Percentiles rank a stretch among this genome's conserved stretches.
These are phyloP conservation scores for Plectus sambesii DNA, from an alignment of 1,140 invertebrate genomes.

Conservation along the genomic window DNA sequence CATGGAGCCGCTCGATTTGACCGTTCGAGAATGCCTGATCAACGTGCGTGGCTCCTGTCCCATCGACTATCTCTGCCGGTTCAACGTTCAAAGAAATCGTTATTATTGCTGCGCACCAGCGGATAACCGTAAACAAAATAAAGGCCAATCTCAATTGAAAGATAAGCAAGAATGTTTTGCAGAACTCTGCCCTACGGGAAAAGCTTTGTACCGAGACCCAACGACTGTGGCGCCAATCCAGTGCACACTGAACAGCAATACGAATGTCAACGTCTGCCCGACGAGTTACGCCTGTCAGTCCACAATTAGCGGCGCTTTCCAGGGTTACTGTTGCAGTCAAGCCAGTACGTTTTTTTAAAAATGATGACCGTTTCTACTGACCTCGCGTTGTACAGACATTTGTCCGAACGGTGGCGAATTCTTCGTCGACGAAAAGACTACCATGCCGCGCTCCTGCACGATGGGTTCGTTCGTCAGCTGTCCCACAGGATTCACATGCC, in stretches of 20 bases:
- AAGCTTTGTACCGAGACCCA: slow-evolving; percentile 30
- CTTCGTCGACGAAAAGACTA: slow-evolving; percentile 37
- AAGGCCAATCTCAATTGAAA: slow-evolving; percentile 2
- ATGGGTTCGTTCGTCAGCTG: slow-evolving; percentile 36
- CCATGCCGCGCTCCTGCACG: slow-evolving; percentile 39
- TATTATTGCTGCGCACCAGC: slow-evolving; percentile 41
- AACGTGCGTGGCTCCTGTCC: slow-evolving; percentile 40
- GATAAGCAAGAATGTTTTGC: no score
- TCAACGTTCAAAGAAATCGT: slow-evolving; percentile 33
- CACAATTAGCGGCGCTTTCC: slow-evolving; percentile 22
- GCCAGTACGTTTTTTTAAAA: not conserved
- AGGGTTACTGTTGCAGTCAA: slow-evolving; percentile 40
- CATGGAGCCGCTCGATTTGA: slow-evolving; percentile 38
- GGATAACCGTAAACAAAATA: slow-evolving; percentile 29
- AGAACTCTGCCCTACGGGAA: slow-evolving; percentile 38
- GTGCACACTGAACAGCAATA: slow-evolving; percentile 30
- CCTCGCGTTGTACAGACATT: slow-evolving; percentile 30
- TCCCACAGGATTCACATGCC: slow-evolving; percentile 32
- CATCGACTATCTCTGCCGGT: slow-evolving; percentile 35
- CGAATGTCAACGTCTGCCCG: slow-evolving; percentile 23
- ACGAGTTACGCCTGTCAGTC: slow-evolving; percentile 29
- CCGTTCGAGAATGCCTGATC: slow-evolving; percentile 35
- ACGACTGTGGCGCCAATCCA: slow-evolving; percentile 35
- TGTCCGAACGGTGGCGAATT: slow-evolving; percentile 36
- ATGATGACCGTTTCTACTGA: not conserved